Evolutionary conservation across 2,888 invertebrate genomes (phyloP), one percentile per base, ranked within the genome.

Genomic region (Palloptera scutellata): DNA sequence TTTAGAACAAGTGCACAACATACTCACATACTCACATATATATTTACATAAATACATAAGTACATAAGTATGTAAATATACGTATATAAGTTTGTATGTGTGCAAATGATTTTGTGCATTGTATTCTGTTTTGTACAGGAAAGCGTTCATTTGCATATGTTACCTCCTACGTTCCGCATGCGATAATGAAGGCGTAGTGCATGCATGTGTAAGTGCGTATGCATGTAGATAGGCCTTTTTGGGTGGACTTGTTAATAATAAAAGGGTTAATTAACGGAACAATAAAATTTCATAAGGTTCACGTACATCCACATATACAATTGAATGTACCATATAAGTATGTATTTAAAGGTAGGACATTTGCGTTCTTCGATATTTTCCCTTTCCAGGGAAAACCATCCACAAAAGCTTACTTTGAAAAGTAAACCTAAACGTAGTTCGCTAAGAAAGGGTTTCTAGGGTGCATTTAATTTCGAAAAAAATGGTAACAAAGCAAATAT

Each of bases 201-300:
- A 45, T 61, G 51, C 19, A 58, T 65, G 45, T 63, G 30, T 64
- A 62, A 66, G 43, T 69, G 55, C 55, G 13, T 60, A 51, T 66
- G 63, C 66, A 42, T 45, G 62, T n/a, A 17, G 9, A n/a, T 55
- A 13, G 43, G 66, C 70, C 41, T 10, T 66, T 59, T 58, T 64
- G 63, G 64, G 73, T 69, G 69, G 71, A 74, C 76, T 78, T 74
- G 72, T 75, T 74, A 74, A 76, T 75, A 68, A 66, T 74, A 70
- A 75, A 75, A 74, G 74, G 75, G 71, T 75, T 76, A 76, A 78
- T 77, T 78, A 77, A 75, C 76, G 75, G 74, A 74, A 75, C 74
- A 76, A 76, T 77, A 74, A 73, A 73, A 72, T 64, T 70, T 73
- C 61, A 57, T 53, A 62, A 68, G 60, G 66, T 71, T 69, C 62